phyloP scores from a whole-genome alignment of 2,888 invertebrate species.

The Globia sparganii region DNA sequence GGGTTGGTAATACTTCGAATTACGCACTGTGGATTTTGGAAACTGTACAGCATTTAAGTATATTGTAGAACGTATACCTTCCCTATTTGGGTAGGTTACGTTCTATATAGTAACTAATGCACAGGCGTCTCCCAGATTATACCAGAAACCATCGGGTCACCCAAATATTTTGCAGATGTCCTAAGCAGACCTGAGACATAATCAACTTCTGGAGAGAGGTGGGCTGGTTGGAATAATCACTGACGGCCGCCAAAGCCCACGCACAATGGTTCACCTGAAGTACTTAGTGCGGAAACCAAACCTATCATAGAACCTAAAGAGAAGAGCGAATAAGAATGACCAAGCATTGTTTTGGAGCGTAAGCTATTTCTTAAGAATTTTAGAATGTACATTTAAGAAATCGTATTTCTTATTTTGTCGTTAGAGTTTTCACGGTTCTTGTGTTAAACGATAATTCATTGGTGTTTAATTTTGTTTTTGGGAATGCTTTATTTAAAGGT shows the following conservation, averaged over 20 bases:
- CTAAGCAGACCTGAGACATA: no score
- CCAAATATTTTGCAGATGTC: no score
- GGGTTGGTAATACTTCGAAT: not conserved
- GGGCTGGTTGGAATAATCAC: no score
- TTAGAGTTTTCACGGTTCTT: conserved; percentile 51
- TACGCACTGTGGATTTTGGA: not conserved
- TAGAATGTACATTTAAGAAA: conserved; percentile 62
- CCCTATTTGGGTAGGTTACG: no score
- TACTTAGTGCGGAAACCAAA: not conserved
- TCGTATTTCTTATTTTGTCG: conserved; percentile 62
- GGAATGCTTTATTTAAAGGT: not conserved
- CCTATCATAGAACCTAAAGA: not conserved
- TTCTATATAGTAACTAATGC: no score
- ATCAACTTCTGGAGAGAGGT: no score
- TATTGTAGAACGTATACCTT: no score
- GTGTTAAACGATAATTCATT: conserved; percentile 48
- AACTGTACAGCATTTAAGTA: not conserved
- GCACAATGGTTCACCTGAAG: no score
- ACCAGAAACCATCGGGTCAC: no score
- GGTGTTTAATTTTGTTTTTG: conserved; percentile 40
- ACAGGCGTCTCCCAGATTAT: no score
- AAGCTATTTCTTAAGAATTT: conserved; percentile 58
- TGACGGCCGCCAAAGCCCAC: no score
- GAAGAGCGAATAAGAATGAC: not conserved
- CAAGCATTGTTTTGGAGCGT: conserved; percentile 11